Evolutionary conservation across 2,113 vertebrate genomes (phyloP).

Genomic region (Tautogolabrus adspersus): DNA sequence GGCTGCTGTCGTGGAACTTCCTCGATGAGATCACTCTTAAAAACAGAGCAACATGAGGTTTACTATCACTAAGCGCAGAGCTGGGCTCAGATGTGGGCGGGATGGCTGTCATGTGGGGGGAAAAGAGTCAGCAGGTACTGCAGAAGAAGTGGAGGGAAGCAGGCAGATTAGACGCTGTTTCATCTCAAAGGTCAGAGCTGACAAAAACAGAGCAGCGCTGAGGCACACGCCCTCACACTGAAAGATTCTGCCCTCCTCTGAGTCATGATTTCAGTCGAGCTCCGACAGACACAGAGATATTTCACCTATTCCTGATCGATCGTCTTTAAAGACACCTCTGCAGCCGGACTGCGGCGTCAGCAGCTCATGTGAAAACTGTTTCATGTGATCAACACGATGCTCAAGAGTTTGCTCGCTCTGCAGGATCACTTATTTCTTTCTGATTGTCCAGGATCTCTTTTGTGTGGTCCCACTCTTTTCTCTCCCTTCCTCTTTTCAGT

Average conservation of each 20-base stretch:
- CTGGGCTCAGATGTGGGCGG: constrained; percentile 48
- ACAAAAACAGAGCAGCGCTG: no score
- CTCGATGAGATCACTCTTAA: constrained; percentile 58
- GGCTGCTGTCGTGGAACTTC: constrained; percentile 48
- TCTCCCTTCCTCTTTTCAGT: background rate
- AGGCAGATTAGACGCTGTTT: constrained; percentile 68
- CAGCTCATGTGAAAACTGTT: constrained; percentile 9
- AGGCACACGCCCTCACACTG: constrained; percentile 54
- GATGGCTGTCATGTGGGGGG: constrained; percentile 30
- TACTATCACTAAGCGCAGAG: constrained; percentile 53
- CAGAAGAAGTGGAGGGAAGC: constrained; percentile 28
- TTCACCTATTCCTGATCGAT: constrained; percentile 57
- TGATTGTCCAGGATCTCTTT: background rate
- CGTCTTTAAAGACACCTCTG: constrained; percentile 23
- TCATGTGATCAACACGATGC: constrained; percentile 17
- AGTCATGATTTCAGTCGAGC: constrained; percentile 36
- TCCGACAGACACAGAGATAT: constrained; percentile 20
- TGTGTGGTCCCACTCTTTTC: background rate
- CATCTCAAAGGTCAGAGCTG: constrained; percentile 52
- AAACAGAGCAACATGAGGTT: constrained; percentile 49
- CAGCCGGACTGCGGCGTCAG: constrained; percentile 43
- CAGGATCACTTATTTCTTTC: background rate
- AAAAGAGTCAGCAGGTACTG: constrained; percentile 20
- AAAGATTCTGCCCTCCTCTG: constrained; percentile 25
- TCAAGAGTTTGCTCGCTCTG: constrained; percentile 10